Conservation (phyloP, 2,888 invertebrate genomes). For the Erpobdella octoculata region DNA sequence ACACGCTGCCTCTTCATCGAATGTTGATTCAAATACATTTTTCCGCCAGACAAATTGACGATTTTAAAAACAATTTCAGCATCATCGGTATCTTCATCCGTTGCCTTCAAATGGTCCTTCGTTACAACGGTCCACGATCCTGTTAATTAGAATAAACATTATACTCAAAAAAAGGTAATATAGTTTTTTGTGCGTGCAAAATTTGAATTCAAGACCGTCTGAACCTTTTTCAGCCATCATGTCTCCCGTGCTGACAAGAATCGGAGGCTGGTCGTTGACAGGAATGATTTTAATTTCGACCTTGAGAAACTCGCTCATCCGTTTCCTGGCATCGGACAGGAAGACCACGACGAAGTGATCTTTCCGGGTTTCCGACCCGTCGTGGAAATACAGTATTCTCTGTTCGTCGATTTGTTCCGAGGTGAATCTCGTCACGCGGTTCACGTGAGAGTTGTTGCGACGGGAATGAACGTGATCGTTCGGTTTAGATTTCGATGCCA, state of each 20-base stretch:
- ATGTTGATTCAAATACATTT: neutral
- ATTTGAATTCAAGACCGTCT: neutral
- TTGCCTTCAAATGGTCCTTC: neutral
- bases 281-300: neutral
- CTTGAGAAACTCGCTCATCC: neutral
- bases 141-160: too few species aligned
- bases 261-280: neutral
- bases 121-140: neutral
- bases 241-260: neutral
- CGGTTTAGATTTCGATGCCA: too few species aligned
- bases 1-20: neutral
- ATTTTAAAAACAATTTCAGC: neutral
- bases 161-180: too few species aligned
- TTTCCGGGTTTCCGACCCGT: neutral
- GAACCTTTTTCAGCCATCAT: neutral
- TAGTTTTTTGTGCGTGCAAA: neutral
- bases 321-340: neutral
- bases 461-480: too few species aligned
- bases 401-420: neutral
- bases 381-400: neutral
- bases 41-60: neutral
- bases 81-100: slow-evolving; percentile 3
- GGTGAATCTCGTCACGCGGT: neutral
- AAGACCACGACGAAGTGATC: neutral
- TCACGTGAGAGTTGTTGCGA: neutral